Evolutionary conservation across 2,797 vertebrate species (phyloP), one percentile per base, ranked within the genome.

Genomic region (Brachymystax lenok): DNA sequence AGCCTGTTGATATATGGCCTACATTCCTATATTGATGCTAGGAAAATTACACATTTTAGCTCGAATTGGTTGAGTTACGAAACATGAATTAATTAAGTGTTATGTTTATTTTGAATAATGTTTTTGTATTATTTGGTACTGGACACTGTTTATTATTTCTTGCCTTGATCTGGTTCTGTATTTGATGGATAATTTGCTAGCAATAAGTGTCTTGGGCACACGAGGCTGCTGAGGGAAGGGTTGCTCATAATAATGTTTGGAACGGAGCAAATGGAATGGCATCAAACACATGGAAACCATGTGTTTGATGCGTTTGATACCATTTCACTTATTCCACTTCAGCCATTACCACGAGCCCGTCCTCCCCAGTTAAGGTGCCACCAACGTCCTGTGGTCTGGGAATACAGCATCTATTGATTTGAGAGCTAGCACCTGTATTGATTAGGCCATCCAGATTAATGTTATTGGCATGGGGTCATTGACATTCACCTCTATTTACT

Each of bases 131-230:
- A 28, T 33, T 67, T 28, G 10, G 56, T n/a, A 61, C 40, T 46
- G 2, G 10, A 46, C 40, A 46, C 2, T 46, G 8, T 59, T n/a
- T 19, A n/a, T 19, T 3, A 17, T 59, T 59, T 17, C 7, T 59
- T 59, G 54, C 19, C 2, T 19, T n/a, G 16, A 59, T n/a, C 54
- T 59, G 19, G 54, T 59, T 59, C 54, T 59, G 17, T 19, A 19
- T 59, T 59, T 59, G 54, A 59, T 17, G 54, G 54, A 66, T 66
- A 66, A 28, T 66, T 66, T 66, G 63, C 63, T 30, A 28, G 63
- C 54, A 59, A 27, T 21, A 66, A 66, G 27, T 3, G 1, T 40
- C 33, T 35, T 17, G 67, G 67, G 30, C 40, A 46, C 40, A 46
- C 8, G 40, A 46, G 40, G 40, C 40, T 46, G 40, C 40, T 12